A percentile compares a stretch with the other conserved stretches of the same genome.
phyloP scores from a whole-genome alignment of 2,797 vertebrate species.

The Lophius americanus region DNA sequence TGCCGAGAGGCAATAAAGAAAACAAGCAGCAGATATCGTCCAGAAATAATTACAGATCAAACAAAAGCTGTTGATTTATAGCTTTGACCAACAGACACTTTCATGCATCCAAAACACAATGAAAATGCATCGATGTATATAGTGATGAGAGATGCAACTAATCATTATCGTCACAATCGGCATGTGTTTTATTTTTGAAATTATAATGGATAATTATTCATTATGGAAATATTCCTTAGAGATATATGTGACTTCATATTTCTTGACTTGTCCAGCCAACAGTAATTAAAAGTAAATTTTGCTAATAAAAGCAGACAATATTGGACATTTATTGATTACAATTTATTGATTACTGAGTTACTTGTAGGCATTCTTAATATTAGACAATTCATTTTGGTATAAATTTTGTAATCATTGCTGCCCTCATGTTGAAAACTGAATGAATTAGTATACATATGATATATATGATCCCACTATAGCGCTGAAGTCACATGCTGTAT shows the following conservation, averaged over 20 bases:
- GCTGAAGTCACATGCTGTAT: background rate
- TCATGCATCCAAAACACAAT: constrained; percentile 6
- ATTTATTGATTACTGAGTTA: background rate
- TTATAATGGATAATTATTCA: too few species aligned
- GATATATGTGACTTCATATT: too few species aligned
- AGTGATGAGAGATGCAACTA: background rate
- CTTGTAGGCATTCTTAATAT: too few species aligned
- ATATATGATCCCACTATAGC: background rate
- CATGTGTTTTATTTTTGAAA: too few species aligned
- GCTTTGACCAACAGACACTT: constrained; percentile 5
- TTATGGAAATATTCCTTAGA: too few species aligned
- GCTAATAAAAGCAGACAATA: too few species aligned
- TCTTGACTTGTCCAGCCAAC: too few species aligned
- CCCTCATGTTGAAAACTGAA: too few species aligned
- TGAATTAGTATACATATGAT: background rate
- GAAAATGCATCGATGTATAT: background rate
- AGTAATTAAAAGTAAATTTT: too few species aligned
- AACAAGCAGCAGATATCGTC: background rate
- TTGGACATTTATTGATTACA: too few species aligned
- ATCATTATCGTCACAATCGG: background rate
- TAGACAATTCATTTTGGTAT: too few species aligned
- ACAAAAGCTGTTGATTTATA: constrained; percentile 6
- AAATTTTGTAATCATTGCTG: too few species aligned
- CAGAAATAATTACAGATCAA: background rate
- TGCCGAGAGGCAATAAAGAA: constrained; percentile 5